phyloP scores from a whole-genome alignment of 2,888 invertebrate genomes.

The Didymodactylos carnosus region DNA sequence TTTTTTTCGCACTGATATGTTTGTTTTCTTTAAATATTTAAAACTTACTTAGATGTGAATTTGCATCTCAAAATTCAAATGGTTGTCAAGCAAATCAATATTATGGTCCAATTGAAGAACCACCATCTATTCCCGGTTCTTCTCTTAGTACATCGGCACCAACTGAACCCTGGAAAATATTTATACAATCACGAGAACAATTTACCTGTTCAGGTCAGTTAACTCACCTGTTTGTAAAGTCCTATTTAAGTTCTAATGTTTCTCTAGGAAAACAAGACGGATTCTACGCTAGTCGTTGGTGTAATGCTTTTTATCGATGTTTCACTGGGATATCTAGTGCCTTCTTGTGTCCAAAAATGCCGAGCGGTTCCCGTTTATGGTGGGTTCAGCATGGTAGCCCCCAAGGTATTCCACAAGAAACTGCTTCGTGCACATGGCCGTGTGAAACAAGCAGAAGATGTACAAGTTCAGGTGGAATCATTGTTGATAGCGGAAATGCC shows the following conservation, averaged over 20 bases:
- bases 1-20: neutral
- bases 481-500: neutral
- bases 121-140: neutral
- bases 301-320: conserved; percentile 14
- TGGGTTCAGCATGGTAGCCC: conserved; percentile 9
- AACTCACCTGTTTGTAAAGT: neutral
- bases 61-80: neutral
- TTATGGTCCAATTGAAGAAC: neutral
- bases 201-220: conserved; percentile 1
- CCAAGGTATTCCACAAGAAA: conserved; percentile 6
- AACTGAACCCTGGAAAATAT: conserved; percentile 12
- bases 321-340: neutral
- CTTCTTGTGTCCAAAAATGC: conserved; percentile 11
- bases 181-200: conserved; percentile 12
- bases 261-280: conserved; percentile 11
- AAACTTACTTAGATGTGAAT: conserved; percentile 6
- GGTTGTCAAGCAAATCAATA: conserved; percentile 4
- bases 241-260: too few relatives aligned
- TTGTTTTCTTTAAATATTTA: too few relatives aligned
- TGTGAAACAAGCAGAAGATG: conserved; percentile 12
- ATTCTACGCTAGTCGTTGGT: conserved; percentile 14
- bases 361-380: conserved; percentile 10
- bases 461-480: conserved; percentile 9
- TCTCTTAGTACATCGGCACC: neutral
- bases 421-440: conserved; percentile 10